Evolutionary conservation across 2,113 vertebrate species (phyloP).

Genomic region (Brachypteracias leptosomus): DNA sequence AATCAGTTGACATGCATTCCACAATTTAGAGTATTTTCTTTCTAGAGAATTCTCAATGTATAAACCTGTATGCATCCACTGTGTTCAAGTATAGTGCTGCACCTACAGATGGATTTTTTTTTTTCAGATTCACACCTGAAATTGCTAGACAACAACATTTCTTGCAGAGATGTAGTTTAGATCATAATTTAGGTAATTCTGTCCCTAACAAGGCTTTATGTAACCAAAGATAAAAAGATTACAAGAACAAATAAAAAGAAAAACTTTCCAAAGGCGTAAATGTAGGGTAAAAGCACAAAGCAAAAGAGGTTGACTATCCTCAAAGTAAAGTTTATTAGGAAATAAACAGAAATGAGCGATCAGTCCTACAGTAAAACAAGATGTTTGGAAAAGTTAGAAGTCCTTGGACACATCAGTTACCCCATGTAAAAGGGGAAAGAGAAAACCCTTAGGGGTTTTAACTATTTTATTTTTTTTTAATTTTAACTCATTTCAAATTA

Average conservation of each 20-base stretch:
- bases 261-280: background rate
- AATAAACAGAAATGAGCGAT: background rate
- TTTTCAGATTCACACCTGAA: background rate
- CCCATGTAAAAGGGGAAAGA: background rate
- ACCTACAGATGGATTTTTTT: background rate
- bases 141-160: background rate
- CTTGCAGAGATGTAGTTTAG: background rate
- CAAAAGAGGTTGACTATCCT: background rate
- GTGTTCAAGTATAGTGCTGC: background rate
- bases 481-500: slow-evolving; percentile 24
- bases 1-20: background rate
- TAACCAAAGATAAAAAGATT: background rate
- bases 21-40: background rate
- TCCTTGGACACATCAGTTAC: background rate
- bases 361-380: background rate
- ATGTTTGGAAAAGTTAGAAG: background rate
- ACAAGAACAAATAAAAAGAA: background rate
- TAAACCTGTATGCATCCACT: background rate
- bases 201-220: background rate
- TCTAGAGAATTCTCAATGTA: background rate
- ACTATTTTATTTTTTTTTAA: background rate
- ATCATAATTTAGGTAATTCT: background rate
- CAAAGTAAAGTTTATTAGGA: background rate
- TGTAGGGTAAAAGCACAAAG: background rate
- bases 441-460: background rate